Conservation (phyloP, 2,797 vertebrate species). For the Esox masquinongy region DNA sequence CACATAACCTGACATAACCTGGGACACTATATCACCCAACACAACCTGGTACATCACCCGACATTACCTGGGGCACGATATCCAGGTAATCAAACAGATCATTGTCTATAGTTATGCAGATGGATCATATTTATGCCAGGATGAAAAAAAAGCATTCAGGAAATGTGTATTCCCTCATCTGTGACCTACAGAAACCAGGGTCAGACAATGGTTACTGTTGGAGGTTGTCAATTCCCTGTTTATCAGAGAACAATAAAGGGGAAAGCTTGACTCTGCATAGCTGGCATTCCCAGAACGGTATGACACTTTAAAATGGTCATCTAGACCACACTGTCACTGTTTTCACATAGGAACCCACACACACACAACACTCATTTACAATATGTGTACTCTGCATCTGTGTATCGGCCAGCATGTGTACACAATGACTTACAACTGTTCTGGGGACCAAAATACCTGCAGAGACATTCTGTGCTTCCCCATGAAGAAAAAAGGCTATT, state of each 20-base stretch:
- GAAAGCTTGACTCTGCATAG: conserved; percentile 28
- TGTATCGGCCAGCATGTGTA: background rate
- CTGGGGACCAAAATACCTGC: background rate
- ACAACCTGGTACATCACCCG: too few species aligned
- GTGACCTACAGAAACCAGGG: conserved; percentile 25
- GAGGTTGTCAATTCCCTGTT: conserved; percentile 35
- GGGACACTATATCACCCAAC: too few species aligned
- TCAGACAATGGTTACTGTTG: conserved; percentile 36
- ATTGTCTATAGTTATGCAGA: background rate
- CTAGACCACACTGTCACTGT: background rate
- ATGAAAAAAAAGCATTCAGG: background rate
- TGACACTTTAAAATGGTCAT: background rate
- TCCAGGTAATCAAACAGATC: too few species aligned
- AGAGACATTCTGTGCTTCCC: too few species aligned
- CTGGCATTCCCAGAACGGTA: conserved; percentile 40
- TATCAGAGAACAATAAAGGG: conserved; percentile 36
- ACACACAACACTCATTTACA: background rate
- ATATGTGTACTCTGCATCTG: background rate
- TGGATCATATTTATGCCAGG: background rate
- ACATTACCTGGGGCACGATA: too few species aligned
- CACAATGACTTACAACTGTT: background rate
- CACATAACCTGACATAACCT: too few species aligned
- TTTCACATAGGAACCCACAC: background rate
- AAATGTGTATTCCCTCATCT: conserved; percentile 9
- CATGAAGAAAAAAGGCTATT: too few species aligned